Evolutionary conservation across 2,888 invertebrate species (phyloP), one percentile per base, ranked within the genome.

Genomic region (Anoplius nigerrimus): DNA sequence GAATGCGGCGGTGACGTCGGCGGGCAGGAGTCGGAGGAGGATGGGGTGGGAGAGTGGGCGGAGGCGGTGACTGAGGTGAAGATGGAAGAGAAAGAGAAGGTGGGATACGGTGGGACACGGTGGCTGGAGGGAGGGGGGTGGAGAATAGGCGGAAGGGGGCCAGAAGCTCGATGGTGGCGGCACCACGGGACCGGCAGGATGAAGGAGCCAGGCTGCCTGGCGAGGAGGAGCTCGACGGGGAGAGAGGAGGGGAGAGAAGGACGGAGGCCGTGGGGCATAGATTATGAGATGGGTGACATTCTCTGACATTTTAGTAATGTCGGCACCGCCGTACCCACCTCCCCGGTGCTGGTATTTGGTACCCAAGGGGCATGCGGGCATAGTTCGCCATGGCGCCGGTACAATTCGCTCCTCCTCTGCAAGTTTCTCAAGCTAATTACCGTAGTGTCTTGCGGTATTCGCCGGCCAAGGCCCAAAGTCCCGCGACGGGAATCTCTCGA

Each of bases 251-350:
- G 55, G 21, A 55, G 55, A 53, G n/a, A 18, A 53, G 55, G 52
- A 63, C 24, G 65, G 62, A 67, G 77, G 73, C 69, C 72, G 66
- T 69, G 80, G 74, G 70, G 75, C 81, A 78, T 81, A 78, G 79
- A 82, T 83, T 82, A 82, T 78, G 80, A 82, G 82, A 79, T 77
- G 82, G 78, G 75, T 84, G 88, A 88, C 88, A 87, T 86, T 87
- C 83, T 83, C 81, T 87, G 88, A 88, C 87, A 87, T 88, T 88
- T 88, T 81, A 80, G 84, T 86, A 86, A 87, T 87, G 86, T 84
- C 87, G 84, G 78, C 82, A 77, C 80, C 74, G 76, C 80, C 79
- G 76, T 72, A 72, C 78, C 77, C 71, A 71, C 74, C 79, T 72
- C 60, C 59, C 71, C 52, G 72, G 66, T 79, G 81, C 70, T 84